These are phyloP conservation scores for Aptenodytes forsteri DNA, from an alignment of 2,113 vertebrate genomes.

Conservation along the genomic window DNA sequence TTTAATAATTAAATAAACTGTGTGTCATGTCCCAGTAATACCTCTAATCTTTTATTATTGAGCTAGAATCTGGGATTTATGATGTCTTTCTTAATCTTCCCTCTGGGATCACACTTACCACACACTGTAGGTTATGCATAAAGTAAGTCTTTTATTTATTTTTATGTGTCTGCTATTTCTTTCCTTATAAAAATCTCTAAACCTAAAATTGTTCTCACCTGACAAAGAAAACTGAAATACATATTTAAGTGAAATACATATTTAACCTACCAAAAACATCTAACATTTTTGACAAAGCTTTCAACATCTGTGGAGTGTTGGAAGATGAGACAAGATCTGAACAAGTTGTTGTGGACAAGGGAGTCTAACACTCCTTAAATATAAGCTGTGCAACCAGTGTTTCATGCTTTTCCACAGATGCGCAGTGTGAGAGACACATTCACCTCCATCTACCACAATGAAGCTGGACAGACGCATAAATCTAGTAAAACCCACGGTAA, in stretches of 20 bases:
- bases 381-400: neutral
- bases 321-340: neutral
- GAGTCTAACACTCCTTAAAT: neutral
- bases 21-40: neutral
- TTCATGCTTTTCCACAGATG: neutral
- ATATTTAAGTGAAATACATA: neutral
- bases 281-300: neutral
- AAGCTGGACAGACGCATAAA: neutral
- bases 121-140: neutral
- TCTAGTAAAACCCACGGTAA: neutral
- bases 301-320: neutral
- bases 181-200: neutral
- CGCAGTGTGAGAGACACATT: neutral
- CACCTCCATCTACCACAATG: neutral
- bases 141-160: slow-evolving; percentile 2
- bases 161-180: neutral
- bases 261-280: neutral
- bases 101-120: neutral
- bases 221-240: neutral
- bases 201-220: neutral
- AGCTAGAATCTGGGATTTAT: neutral
- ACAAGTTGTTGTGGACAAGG: neutral
- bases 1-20: neutral
- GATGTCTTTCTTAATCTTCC: neutral
- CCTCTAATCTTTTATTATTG: neutral